Evolutionary conservation across 2,888 invertebrate genomes (phyloP), one percentile per base, ranked within the genome.

Genomic region (Neoascia interrupta): DNA sequence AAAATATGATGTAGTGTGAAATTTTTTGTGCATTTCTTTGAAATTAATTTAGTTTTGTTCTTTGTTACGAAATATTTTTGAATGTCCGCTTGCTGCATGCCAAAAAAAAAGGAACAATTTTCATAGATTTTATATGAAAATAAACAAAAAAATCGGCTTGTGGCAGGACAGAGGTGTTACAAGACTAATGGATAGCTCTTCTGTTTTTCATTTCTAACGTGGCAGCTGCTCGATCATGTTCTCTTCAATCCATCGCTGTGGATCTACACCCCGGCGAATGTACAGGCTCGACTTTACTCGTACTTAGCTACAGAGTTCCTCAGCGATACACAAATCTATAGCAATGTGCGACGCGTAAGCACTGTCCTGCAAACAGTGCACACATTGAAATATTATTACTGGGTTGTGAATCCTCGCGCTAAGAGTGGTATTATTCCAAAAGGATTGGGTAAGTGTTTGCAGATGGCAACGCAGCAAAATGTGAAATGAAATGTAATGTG

Each of bases 231-330:
- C 91, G 99, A 99, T 90, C 98, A 99, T 91, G 95, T 99, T 73
- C 93, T 99, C 82, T 99, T 99, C 93, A 99, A 99, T 92, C 99
- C 99, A 5, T 97, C 97, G 23, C 91, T 99, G 81, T 99, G 99
- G 99, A 98, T 99, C 86, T 97, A 99, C 90, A 97, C 99, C 8
- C 96, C 97, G 53, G 96, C 98, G 26, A 94, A 96, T 82, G 99
- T 99, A 5, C 98, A 98, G 89, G 96, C 96, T 43, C 92, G 95
- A 82, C 92, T 99, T 51, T 99, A 99, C 91, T 96, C 97, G 86
- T 99, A 99, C 90, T 90, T 99, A 90, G 97, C 99, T 39, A 97
- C 97, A n/a, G 99, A 99, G 89, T 99, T 99, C 90, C 92, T 99
- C 72, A 96, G 96, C 74, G 98, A 99, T 89, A 97, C 97, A 1